Base-by-base conservation (phyloP, 2,888 invertebrate genomes). In the Cheilosia urbana region DNA sequence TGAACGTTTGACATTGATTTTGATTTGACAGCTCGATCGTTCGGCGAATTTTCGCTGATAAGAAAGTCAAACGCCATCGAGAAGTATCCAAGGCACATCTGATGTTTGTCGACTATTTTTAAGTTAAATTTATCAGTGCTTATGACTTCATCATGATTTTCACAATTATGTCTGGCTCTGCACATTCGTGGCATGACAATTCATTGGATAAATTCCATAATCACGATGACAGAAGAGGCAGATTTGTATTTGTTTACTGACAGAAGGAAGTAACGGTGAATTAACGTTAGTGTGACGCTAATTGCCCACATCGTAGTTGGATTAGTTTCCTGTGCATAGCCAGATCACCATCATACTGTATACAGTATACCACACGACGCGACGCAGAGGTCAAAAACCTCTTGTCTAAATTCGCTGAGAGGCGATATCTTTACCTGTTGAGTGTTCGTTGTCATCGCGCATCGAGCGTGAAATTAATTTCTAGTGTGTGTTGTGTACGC, bases 271-370 rank as follows among this genome's bases (percentile, higher is more conserved):
- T n/a, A 77, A 72, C 76, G 55, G 81, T 77, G 68, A 66, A 71
- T 58, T 57, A 66, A 40, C 66, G 47, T 66, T 75, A 40, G 57
- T 69, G 62, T 71, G 71, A 49, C 80, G 77, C 85, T 85, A 85
- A 85, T 85, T 85, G 62, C 45, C 65, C 45, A 66, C 65, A 80
- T 80, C 60, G 69, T 40, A 47, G 55, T 63, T 60, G 30, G 42
- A 60, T 45, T 53, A 57, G 55, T 66, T 80, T 84, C 69, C 58
- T 84, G 65, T 40, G 75, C 75, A 34, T 55, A 65, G 63, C 15
- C 51, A 69, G 40, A 71, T 75, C 47, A 60, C 17, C 37, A 37
- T 37, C 45, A 45, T 45, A 60, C 21, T 55, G 21, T 49, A 47
- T 49, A 60, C 27, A 47, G 21, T 49, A 57, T 42, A 15, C 60